phyloP scores from a whole-genome alignment of 1,140 invertebrate genomes.

The Trichogramma pretiosum region DNA sequence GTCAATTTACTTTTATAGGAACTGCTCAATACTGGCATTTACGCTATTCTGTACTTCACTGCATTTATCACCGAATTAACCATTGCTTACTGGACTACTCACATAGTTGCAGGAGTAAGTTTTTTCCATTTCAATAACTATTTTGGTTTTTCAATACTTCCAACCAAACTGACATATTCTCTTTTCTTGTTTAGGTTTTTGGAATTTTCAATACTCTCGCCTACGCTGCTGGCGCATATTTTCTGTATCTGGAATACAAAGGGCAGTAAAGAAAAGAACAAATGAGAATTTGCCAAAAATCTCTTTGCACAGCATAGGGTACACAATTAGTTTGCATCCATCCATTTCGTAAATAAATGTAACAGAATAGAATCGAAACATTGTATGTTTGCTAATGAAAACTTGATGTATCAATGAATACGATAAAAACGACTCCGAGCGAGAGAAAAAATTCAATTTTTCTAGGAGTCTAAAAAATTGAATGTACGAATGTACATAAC shows the following conservation, averaged over 20 bases:
- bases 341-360: no score
- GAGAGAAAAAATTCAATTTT: no score
- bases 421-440: no score
- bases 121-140: no score
- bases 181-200: conserved; percentile 59
- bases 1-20: conserved; percentile 60
- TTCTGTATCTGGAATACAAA: conserved; percentile 68
- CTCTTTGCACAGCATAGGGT: background rate
- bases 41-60: conserved; percentile 64
- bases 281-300: no score
- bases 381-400: no score
- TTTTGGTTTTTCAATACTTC: background rate
- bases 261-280: no score
- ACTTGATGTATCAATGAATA: no score
- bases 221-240: conserved; percentile 66
- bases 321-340: background rate
- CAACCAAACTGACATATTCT: background rate
- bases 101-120: conserved; percentile 68
- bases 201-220: conserved; percentile 72
- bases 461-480: no score
- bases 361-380: no score
- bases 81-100: conserved; percentile 46
- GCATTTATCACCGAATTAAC: conserved; percentile 70
- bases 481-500: no score
- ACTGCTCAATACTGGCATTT: conserved; percentile 62